Evolutionary conservation across 2,797 vertebrate species (phyloP).

Genomic region (Pteronotus mesoamericanus): DNA sequence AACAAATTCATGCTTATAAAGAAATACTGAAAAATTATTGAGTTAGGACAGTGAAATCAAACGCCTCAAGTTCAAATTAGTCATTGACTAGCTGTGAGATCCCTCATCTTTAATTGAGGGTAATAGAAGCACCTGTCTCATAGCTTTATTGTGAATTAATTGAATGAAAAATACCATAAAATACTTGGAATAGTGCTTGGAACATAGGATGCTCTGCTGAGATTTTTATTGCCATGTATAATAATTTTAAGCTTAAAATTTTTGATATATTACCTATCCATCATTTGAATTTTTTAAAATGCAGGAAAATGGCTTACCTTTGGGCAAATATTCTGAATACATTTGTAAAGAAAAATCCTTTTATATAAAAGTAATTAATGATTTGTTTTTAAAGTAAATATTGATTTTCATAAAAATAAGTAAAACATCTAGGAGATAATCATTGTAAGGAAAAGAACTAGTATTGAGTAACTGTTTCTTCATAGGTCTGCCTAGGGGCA

Average conservation of each 20-base stretch:
- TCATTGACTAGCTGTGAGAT: neutral
- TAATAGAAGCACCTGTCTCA: neutral
- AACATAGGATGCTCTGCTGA: neutral
- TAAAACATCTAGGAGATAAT: neutral
- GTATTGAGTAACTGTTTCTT: neutral
- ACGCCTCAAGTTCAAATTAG: neutral
- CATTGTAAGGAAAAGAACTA: neutral
- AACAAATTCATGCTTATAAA: neutral
- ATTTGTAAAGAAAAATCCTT: neutral
- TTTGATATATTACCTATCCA: neutral
- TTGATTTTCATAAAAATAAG: neutral
- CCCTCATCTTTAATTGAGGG: neutral
- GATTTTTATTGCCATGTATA: neutral
- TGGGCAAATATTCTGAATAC: neutral
- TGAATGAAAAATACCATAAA: neutral
- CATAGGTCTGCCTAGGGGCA: neutral
- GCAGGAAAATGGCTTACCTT: neutral
- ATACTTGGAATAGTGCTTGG: neutral
- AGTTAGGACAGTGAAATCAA: neutral
- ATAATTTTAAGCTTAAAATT: neutral
- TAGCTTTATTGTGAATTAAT: neutral
- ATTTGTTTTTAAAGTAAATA: neutral
- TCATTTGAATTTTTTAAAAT: conserved; percentile 21
- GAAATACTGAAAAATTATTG: neutral
- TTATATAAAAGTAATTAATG: neutral